Conservation (phyloP, 2,797 vertebrate species). For the Ceryle rudis region DNA sequence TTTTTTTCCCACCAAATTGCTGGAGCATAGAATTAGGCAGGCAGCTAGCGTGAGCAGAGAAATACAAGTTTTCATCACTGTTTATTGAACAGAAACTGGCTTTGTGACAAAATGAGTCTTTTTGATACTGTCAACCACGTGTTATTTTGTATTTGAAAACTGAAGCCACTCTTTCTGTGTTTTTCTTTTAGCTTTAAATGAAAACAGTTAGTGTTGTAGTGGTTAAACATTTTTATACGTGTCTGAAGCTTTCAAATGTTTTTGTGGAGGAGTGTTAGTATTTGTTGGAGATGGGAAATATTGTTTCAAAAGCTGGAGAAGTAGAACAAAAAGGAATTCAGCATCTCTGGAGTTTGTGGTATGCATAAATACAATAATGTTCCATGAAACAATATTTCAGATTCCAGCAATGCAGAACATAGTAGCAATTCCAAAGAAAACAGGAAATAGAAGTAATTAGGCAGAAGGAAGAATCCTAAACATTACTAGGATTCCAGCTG, state of each 20-base stretch:
- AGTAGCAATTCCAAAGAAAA: constrained; percentile 55
- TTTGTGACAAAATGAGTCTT: not conserved
- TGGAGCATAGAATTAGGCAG: not conserved
- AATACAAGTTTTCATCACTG: not conserved
- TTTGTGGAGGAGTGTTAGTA: not conserved
- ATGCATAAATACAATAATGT: constrained; percentile 42
- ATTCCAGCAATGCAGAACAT: constrained; percentile 58
- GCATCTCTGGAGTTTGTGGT: constrained; percentile 45
- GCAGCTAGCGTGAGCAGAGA: not conserved
- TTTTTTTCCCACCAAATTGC: not conserved
- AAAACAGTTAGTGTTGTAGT: not conserved
- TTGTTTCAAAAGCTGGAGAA: not conserved
- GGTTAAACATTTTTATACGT: not conserved
- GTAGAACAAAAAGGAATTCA: not conserved
- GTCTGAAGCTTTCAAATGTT: not conserved
- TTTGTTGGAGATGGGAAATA: not conserved
- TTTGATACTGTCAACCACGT: not conserved
- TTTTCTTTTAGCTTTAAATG: not conserved
- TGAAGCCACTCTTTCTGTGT: not conserved
- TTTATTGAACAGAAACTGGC: not conserved
- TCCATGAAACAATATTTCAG: constrained; percentile 57
- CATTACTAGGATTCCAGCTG: not conserved
- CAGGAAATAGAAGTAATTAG: constrained; percentile 63
- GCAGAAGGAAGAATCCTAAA: constrained; percentile 50
- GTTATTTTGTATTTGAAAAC: not conserved